Base-by-base conservation (phyloP, 2,113 vertebrate species). In the Canis aureus region DNA sequence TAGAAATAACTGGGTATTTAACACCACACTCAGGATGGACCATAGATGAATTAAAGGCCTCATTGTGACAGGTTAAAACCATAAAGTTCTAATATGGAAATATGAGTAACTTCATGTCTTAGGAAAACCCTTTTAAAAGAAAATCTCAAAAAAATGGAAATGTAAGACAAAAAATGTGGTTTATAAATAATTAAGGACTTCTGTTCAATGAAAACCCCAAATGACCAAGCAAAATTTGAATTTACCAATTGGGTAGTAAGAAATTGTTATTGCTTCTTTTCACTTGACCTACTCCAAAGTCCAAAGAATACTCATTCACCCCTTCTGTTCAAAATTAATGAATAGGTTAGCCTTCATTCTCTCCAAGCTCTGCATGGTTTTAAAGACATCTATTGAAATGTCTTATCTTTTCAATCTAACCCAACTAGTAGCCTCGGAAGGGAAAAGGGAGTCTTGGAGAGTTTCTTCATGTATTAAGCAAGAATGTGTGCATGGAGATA, bases 401-500 rank as follows among this genome's bases (percentile, higher is more conserved):
- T 27, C 60, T 94, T n/a, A 86, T 87, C n/a, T 95, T 96, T 88
- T 94, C 35, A 73, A 82, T 79, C 71, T 96, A 73, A 43, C 27
- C 27, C 49, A 86, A 83, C 11, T 57, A 93, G 23, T 35, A 62
- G 17, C 16, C 38, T 59, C 74, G 15, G 93, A 97, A 98, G 90
- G 35, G 81, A 97, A 98, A 97, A 2, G 91, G 96, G 87, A 97
- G 16, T 91, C 69, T 35, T 83, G 43, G 49, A 84, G 1, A 59
- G 20, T n/a, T 64, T 0, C 0, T 20, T 94, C 11, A 83, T 53
- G 0, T 98, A 67, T 67, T 51, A 91, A 91, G 43, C 80, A 91
- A 94, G 51, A 78, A 86, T 83, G 80, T 95, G n/a, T 60, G 25
- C 57, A 97, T 74, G 86, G 73, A 95, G 57, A 81, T 98, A 98